Conservation (phyloP, 1,140 invertebrate species). For the Stegodyphus mimosarum region DNA sequence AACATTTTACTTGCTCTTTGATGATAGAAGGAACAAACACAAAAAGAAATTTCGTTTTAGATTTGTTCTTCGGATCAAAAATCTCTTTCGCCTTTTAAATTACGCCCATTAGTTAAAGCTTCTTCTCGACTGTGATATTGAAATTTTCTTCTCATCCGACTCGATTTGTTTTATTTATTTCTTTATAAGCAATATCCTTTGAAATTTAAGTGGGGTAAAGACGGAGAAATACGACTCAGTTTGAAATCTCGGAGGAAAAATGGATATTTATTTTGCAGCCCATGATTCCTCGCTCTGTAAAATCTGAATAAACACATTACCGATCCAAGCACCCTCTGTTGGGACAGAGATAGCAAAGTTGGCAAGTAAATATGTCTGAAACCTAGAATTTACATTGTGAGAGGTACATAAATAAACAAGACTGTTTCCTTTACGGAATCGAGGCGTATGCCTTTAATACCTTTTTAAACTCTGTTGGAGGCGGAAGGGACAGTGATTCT, state of each 20-base stretch:
- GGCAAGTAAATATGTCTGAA: conserved; percentile 25
- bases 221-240: conserved; percentile 11
- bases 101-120: conserved; percentile 1
- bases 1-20: no score
- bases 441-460: no score
- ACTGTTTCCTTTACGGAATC: not conserved
- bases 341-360: conserved; percentile 28
- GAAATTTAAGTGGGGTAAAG: conserved; percentile 31
- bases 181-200: conserved; percentile 42
- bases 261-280: conserved; percentile 37
- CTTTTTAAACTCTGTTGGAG: no score
- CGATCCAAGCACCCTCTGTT: conserved; percentile 2
- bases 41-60: no score
- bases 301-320: conserved; percentile 51
- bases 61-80: not conserved
- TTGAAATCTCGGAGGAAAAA: conserved; percentile 27
- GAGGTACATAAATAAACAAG: not conserved
- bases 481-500: no score
- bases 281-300: conserved; percentile 18
- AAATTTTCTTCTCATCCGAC: conserved; percentile 9
- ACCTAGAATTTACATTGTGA: conserved; percentile 22
- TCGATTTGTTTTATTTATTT: conserved; percentile 14
- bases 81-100: conserved; percentile 2
- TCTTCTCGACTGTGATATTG: not conserved
- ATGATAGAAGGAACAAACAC: no score